Percentiles rank a stretch among this genome's conserved stretches.
phyloP scores from a whole-genome alignment of 2,113 vertebrate genomes.

The Bubo bubo region DNA sequence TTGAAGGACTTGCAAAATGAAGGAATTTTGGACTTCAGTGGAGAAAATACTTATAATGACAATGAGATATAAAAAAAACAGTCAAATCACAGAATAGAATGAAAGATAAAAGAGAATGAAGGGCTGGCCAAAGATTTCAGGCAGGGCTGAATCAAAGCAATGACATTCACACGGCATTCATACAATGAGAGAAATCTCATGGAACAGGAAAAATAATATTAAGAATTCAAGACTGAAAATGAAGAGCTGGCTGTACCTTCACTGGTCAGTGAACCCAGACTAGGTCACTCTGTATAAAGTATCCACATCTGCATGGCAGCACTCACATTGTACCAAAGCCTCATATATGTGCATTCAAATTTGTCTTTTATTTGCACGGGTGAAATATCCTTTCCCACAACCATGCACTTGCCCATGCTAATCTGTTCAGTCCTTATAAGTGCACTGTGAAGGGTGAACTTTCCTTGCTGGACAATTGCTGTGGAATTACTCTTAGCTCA shows the following conservation, averaged over 20 bases:
- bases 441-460: background rate
- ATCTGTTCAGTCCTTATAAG: background rate
- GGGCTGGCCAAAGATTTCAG: background rate
- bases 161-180: background rate
- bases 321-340: background rate
- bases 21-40: background rate
- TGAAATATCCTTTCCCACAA: background rate
- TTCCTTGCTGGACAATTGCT: background rate
- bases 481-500: background rate
- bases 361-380: background rate
- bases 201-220: background rate
- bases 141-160: background rate
- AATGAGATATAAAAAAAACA: background rate
- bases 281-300: background rate
- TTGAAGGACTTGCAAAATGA: background rate
- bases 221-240: background rate
- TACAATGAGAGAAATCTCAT: background rate
- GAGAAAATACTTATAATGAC: background rate
- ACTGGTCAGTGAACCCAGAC: background rate
- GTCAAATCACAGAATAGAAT: background rate
- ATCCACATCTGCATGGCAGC: background rate
- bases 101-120: background rate
- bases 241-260: background rate
- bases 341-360: background rate
- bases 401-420: rapidly evolving